Conservation (phyloP, 2,888 invertebrate species). For the Heterodera filipjevi region DNA sequence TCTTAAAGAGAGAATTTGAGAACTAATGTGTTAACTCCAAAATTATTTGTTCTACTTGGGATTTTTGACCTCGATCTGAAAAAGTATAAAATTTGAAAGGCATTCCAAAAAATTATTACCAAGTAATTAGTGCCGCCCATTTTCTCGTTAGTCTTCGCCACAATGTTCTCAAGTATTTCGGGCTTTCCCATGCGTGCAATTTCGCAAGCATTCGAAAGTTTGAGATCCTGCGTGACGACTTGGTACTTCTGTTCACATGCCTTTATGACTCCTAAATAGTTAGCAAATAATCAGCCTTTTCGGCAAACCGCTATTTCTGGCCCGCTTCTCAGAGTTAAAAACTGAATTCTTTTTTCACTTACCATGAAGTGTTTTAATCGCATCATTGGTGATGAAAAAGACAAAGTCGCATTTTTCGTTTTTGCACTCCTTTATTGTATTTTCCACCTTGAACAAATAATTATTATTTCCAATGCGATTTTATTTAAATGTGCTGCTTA, state of each 20-base stretch:
- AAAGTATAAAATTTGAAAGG: background rate
- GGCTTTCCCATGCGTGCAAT: constrained; percentile 35
- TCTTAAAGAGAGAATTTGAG: constrained; percentile 13
- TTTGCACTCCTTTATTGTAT: constrained; percentile 27
- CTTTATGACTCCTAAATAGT: constrained; percentile 40
- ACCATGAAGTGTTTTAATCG: constrained; percentile 41
- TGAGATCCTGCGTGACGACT: constrained; percentile 54
- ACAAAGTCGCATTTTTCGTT: constrained; percentile 34
- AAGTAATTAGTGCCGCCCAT: constrained; percentile 54
- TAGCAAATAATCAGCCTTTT: too few species aligned
- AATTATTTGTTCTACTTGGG: constrained; percentile 7
- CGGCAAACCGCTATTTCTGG: too few species aligned
- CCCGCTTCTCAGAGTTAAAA: too few species aligned
- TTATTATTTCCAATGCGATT: background rate
- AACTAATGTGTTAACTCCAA: background rate
- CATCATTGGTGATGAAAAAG: constrained; percentile 42
- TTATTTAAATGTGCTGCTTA: background rate
- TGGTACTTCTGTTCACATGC: constrained; percentile 43
- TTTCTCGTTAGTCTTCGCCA: constrained; percentile 50
- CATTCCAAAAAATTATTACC: constrained; percentile 4
- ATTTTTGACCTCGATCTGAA: background rate
- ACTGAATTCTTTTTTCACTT: background rate
- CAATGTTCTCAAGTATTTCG: constrained; percentile 52
- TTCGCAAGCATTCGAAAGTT: constrained; percentile 42
- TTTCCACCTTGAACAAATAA: constrained; percentile 14